phyloP scores from a whole-genome alignment of 2,797 vertebrate species.

The Coendou prehensilis region DNA sequence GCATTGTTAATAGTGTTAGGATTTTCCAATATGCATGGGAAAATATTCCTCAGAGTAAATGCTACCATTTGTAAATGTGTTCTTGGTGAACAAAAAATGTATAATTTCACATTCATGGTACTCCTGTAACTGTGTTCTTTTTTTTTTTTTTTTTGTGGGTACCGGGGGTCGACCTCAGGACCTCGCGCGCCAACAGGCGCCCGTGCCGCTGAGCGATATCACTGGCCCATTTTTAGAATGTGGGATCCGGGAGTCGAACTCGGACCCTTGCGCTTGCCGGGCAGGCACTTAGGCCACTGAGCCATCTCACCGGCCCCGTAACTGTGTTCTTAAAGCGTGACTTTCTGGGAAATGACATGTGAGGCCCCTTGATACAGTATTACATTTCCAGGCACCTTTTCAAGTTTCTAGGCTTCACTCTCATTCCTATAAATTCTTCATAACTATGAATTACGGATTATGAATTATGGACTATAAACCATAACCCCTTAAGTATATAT shows the following conservation, averaged over 20 bases:
- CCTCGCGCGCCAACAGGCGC: no score
- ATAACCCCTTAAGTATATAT: not conserved
- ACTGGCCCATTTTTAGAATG: no score
- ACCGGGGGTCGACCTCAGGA: no score
- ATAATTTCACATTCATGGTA: conserved; percentile 43
- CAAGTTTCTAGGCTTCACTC: conserved; percentile 61
- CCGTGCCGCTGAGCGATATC: no score
- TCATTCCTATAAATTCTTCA: conserved; percentile 61
- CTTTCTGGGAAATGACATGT: conserved; percentile 48
- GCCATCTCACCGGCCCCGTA: not conserved
- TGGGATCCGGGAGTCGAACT: no score
- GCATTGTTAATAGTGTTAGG: not conserved
- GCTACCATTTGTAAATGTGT: conserved; percentile 20
- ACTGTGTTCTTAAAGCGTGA: conserved; percentile 58
- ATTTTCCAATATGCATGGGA: conserved; percentile 10
- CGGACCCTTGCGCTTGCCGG: no score
- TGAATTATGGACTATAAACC: not conserved
- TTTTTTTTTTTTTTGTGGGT: no score
- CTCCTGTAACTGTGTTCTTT: conserved; percentile 45
- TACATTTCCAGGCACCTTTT: conserved; percentile 39
- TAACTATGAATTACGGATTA: conserved; percentile 49
- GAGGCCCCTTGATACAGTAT: conserved; percentile 58
- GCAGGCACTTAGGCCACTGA: no score
- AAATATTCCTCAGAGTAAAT: conserved; percentile 24
- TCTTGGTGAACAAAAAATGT: conserved; percentile 25